Evolutionary conservation across 2,797 vertebrate genomes (phyloP).

Genomic region (Platalea minor): DNA sequence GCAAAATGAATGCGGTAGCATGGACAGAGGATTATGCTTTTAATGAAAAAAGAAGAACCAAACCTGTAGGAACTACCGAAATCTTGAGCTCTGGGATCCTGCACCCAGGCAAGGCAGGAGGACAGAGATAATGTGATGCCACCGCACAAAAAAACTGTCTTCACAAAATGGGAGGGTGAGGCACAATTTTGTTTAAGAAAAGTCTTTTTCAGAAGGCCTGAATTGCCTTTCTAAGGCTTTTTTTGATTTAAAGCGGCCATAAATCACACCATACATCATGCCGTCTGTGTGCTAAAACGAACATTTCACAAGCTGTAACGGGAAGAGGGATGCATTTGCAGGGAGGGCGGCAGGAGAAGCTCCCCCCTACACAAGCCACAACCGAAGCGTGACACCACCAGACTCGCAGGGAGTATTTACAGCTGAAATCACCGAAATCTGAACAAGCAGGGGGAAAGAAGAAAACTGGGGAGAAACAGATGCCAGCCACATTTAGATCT

Average conservation of each 20-base stretch:
- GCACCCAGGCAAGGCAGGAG: too few species aligned
- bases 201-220: neutral
- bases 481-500: neutral
- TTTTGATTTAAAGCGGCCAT: neutral
- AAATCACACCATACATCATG: rapidly evolving
- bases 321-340: neutral
- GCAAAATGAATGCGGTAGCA: neutral
- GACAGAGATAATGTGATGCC: neutral
- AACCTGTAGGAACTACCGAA: neutral
- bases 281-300: neutral
- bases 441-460: neutral
- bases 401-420: neutral
- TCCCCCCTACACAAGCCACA: neutral
- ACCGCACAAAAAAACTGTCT: neutral
- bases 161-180: neutral
- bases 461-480: neutral
- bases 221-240: neutral
- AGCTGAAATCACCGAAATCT: neutral
- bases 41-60: neutral
- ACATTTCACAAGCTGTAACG: neutral
- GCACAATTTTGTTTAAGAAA: neutral
- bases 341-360: too few species aligned
- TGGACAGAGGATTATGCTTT: neutral
- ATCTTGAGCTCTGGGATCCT: neutral
- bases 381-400: neutral